phyloP scores from a whole-genome alignment of 2,888 invertebrate genomes.

The Oxyscelio sp. region DNA sequence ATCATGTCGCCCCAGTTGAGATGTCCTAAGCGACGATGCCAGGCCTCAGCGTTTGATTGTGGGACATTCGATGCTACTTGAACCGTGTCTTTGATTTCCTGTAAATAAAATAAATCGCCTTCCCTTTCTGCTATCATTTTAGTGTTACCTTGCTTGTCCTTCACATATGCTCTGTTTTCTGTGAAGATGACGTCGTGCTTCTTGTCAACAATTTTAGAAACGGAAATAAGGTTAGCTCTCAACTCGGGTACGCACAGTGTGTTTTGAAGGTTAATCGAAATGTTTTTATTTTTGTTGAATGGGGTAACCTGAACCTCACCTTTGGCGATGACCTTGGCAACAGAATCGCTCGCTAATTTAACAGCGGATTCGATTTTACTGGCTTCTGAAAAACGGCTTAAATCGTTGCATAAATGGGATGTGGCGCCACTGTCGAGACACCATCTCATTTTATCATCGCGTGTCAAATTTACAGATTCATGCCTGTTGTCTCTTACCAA shows the following conservation, averaged over 20 bases:
- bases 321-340: neutral
- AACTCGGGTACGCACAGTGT: neutral
- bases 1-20: neutral
- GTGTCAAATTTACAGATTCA: neutral
- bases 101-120: neutral
- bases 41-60: neutral
- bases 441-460: neutral
- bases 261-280: neutral
- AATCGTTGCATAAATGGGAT: neutral
- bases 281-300: neutral
- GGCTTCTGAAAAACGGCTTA: neutral
- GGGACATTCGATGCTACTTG: neutral
- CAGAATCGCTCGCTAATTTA: neutral
- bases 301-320: neutral
- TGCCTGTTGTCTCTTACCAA: neutral
- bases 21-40: neutral
- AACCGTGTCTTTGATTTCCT: neutral
- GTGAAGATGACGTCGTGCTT: neutral
- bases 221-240: neutral
- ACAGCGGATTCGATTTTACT: neutral
- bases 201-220: neutral
- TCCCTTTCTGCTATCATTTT: neutral
- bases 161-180: neutral
- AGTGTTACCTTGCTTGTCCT: neutral
- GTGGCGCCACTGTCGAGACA: neutral